A percentile compares a stretch with the other conserved stretches of the same genome.
These are phyloP conservation scores for Phataginus tetradactyla DNA, from an alignment of 2,797 vertebrate genomes.

Conservation along the genomic window DNA sequence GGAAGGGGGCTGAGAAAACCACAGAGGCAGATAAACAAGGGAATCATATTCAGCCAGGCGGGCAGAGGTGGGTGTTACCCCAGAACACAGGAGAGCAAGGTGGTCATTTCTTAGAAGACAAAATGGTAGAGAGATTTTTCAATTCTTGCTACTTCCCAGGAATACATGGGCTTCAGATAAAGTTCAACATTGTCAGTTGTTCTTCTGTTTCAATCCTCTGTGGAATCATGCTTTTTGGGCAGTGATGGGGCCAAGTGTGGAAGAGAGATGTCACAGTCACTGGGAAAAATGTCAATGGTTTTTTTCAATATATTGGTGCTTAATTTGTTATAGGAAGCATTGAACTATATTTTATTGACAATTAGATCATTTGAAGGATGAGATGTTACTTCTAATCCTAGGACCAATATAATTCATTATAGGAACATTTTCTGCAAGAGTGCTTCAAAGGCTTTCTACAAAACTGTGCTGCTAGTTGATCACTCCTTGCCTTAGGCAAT, in stretches of 20 bases:
- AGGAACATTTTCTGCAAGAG: slow-evolving; percentile 16
- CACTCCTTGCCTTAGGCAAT: background rate
- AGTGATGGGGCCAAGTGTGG: too few relatives aligned
- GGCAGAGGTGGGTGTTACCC: background rate
- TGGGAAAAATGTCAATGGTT: background rate
- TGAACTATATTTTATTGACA: slow-evolving; percentile 15
- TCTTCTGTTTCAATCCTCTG: background rate
- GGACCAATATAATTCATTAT: background rate
- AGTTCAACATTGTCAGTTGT: background rate
- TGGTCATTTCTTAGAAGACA: background rate
- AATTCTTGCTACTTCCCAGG: background rate
- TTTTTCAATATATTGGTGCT: background rate
- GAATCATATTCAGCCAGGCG: background rate
- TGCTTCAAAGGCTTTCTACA: background rate
- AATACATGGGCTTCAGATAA: background rate
- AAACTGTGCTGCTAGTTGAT: background rate
- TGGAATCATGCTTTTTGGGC: background rate
- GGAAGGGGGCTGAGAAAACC: background rate
- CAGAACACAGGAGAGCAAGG: background rate
- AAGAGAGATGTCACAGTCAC: background rate
- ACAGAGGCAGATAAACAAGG: background rate
- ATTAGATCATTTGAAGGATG: background rate
- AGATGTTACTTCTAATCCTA: background rate
- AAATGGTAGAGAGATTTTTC: background rate
- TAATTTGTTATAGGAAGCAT: background rate